These are phyloP conservation scores for Metalampra italica DNA, from an alignment of 2,888 invertebrate genomes.

Conservation along the genomic window DNA sequence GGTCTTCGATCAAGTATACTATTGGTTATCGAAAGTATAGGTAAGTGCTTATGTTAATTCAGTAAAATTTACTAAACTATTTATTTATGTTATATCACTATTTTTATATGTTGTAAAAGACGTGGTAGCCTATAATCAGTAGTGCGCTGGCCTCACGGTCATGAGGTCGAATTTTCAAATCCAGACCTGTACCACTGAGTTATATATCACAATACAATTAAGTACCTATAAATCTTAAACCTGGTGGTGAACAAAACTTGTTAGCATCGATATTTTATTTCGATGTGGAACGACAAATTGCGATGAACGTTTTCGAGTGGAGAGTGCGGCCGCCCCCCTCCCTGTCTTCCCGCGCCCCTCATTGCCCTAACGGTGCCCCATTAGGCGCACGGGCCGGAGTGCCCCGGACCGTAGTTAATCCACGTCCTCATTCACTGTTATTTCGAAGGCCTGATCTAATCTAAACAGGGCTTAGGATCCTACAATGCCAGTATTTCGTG, in stretches of 20 bases:
- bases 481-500: conserved; percentile 74
- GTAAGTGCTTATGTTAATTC: too few relatives aligned
- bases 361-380: conserved; percentile 74
- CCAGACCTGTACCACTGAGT: too few relatives aligned
- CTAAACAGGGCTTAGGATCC: conserved; percentile 77
- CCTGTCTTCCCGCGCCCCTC: conserved; percentile 58
- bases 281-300: conserved; percentile 33
- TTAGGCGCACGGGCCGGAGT: conserved; percentile 75
- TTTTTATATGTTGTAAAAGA: too few relatives aligned
- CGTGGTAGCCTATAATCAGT: too few relatives aligned
- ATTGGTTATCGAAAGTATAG: too few relatives aligned
- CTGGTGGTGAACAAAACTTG: neutral
- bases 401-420: conserved; percentile 78
- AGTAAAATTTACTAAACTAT: too few relatives aligned
- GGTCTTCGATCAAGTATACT: too few relatives aligned
- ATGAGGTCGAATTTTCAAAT: too few relatives aligned
- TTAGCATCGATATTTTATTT: conserved; percentile 13
- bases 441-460: conserved; percentile 79
- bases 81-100: too few relatives aligned
- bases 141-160: too few relatives aligned
- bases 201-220: too few relatives aligned
- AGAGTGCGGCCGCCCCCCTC: conserved; percentile 34
- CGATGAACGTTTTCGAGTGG: conserved; percentile 34
- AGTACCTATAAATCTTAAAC: too few relatives aligned
- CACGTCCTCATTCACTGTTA: conserved; percentile 79